Evolutionary conservation across 2,888 invertebrate genomes (phyloP).

Genomic region (Brachyptera putata): DNA sequence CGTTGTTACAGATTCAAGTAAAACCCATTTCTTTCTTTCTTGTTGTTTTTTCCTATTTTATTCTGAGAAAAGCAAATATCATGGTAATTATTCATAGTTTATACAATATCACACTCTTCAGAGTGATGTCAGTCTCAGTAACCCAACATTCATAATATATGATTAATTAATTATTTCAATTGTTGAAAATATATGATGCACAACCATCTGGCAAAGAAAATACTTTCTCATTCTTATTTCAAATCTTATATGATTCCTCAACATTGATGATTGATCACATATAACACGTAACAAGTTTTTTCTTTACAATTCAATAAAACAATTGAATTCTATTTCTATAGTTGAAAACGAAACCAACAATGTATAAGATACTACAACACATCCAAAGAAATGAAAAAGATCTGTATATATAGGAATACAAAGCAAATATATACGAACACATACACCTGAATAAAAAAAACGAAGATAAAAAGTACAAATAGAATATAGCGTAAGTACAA

Average conservation of each 20-base stretch:
- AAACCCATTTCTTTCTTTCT: no score
- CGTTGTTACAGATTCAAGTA: no score
- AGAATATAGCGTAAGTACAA: conserved; percentile 5
- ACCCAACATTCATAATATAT: neutral
- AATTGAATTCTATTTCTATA: neutral
- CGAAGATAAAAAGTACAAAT: neutral
- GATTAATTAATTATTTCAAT: neutral
- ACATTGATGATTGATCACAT: neutral
- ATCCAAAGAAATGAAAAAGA: neutral
- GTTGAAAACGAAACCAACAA: neutral
- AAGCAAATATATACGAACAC: neutral
- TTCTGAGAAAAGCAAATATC: no score
- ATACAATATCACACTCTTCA: no score
- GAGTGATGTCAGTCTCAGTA: no score
- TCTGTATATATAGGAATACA: neutral
- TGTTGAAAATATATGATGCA: neutral
- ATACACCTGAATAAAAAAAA: conserved; percentile 2
- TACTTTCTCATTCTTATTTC: no score
- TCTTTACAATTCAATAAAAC: neutral
- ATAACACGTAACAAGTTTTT: neutral
- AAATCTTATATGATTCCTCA: no score
- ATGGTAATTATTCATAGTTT: no score
- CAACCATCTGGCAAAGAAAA: no score
- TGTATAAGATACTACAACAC: neutral
- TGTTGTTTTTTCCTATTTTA: no score